Conservation (phyloP, 2,113 vertebrate genomes). For the Siniperca chuatsi region DNA sequence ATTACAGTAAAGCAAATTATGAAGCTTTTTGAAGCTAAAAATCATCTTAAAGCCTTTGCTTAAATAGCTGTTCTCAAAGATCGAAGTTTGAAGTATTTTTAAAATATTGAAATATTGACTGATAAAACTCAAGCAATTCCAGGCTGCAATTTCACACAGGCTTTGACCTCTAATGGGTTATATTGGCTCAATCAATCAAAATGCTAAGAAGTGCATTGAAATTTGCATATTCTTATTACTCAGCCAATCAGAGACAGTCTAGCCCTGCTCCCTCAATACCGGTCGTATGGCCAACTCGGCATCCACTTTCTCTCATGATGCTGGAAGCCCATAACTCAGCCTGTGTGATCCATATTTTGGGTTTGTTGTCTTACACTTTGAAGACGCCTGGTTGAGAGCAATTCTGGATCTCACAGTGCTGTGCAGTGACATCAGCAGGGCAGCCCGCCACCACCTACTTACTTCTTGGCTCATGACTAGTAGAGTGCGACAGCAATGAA, state of each 20-base stretch:
- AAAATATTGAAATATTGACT: not conserved
- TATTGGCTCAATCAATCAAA: not conserved
- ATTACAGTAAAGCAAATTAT: not conserved
- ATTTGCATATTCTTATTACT: not conserved
- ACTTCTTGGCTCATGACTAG: slow-evolving; percentile 37
- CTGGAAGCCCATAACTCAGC: slow-evolving; percentile 8
- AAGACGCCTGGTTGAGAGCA: slow-evolving; percentile 32
- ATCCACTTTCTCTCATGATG: not conserved
- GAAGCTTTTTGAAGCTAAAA: not conserved
- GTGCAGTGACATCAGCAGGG: slow-evolving; percentile 29
- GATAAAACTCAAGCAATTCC: not conserved
- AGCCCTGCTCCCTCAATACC: not conserved
- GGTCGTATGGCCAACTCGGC: not conserved
- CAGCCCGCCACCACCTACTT: slow-evolving; percentile 19
- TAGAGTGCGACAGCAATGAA: slow-evolving; percentile 10
- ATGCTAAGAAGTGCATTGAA: slow-evolving; percentile 1
- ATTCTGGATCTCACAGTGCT: slow-evolving; percentile 18
- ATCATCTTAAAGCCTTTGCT: not conserved
- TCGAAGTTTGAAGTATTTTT: not conserved
- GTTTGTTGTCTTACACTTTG: slow-evolving; percentile 21
- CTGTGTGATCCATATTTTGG: slow-evolving; percentile 27
- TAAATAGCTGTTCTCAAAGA: not conserved
- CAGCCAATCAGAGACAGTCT: not conserved
- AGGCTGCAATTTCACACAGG: not conserved
- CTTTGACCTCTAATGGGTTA: not conserved